Evolutionary conservation across 2,113 vertebrate genomes (phyloP), one percentile per base, ranked within the genome.

Genomic region (Prinia subflava): DNA sequence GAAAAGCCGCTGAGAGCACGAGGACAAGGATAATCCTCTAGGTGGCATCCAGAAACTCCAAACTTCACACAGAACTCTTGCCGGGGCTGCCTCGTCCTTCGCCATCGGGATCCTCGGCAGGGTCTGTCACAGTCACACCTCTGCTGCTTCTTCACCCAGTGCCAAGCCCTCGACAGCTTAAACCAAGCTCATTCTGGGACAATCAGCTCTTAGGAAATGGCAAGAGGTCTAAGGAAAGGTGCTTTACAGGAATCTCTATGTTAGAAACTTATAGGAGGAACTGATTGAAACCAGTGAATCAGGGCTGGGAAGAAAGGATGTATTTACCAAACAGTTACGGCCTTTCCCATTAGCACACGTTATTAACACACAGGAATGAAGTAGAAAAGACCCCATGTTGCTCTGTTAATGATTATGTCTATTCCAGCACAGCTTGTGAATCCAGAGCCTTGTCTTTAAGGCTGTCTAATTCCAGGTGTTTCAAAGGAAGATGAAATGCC

Each of bases 31-130:
- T 55, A 86, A 83, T 90, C 95, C 87, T 96, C 93, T 93, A 93
- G 85, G 52, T 94, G 93, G 94, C 88, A 93, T 68, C 92, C 56
- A 65, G 60, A 73, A 74, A 41, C 82, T 71, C 85, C 33, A 33
- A 80, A 91, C 37, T 35, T 16, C 52, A 9, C 21, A 13, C 4
- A 3, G 5, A 28, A 11, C 13, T 56, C 35, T 23, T 21, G 64
- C n/a, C 1, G 0, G 13, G 31, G 23, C 8, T 44, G 57, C 65
- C 62, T 44, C 13, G 53, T 39, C 53, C 37, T 62, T 8, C 7
- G 9, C 23, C 2, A 0, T 10, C 0, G 2, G 44, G 77, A 46
- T 49, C 4, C 10, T 33, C 1, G 2, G 19, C 1, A 0, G 46
- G 41, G 39, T 39, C 39, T 39, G 39, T 7, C 47, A 53, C 9